These are phyloP conservation scores for Trematocara marginatum DNA, from an alignment of 2,113 vertebrate species.

Conservation along the genomic window DNA sequence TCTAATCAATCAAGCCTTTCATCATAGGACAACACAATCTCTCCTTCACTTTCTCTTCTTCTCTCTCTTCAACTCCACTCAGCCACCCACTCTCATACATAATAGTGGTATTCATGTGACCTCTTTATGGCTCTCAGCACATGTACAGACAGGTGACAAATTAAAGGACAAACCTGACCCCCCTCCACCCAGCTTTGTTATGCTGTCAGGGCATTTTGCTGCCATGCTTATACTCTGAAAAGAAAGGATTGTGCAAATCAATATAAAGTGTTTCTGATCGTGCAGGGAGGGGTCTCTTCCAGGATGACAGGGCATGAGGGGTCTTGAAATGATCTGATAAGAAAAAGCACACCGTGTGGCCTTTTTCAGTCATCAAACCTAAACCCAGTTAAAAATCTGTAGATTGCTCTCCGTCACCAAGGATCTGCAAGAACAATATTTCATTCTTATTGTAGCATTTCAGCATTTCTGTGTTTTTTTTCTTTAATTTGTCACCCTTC, in stretches of 20 bases:
- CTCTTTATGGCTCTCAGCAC: neutral
- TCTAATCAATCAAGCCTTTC: slow-evolving; percentile 80
- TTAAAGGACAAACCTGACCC: neutral
- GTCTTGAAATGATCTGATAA: neutral
- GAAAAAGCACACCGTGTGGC: neutral
- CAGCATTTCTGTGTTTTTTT: neutral
- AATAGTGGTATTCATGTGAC: slow-evolving; percentile 22
- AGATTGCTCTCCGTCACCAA: neutral
- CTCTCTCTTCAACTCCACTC: slow-evolving; percentile 28
- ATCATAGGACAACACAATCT: slow-evolving; percentile 72
- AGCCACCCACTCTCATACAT: slow-evolving; percentile 33
- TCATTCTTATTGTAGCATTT: neutral
- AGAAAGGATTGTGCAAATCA: neutral
- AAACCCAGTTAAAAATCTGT: neutral
- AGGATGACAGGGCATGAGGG: neutral
- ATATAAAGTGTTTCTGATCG: neutral
- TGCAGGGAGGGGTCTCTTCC: neutral
- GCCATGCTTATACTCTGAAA: neutral
- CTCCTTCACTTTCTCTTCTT: slow-evolving; percentile 21
- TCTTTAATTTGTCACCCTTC: neutral
- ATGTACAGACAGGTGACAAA: neutral
- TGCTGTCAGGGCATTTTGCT: neutral
- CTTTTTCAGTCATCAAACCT: neutral
- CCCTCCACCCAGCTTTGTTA: neutral
- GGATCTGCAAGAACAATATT: neutral